A percentile compares a stretch with the other conserved stretches of the same genome.
These are phyloP conservation scores for Conomelus anceps DNA, from an alignment of 2,888 invertebrate species.

Conservation along the genomic window DNA sequence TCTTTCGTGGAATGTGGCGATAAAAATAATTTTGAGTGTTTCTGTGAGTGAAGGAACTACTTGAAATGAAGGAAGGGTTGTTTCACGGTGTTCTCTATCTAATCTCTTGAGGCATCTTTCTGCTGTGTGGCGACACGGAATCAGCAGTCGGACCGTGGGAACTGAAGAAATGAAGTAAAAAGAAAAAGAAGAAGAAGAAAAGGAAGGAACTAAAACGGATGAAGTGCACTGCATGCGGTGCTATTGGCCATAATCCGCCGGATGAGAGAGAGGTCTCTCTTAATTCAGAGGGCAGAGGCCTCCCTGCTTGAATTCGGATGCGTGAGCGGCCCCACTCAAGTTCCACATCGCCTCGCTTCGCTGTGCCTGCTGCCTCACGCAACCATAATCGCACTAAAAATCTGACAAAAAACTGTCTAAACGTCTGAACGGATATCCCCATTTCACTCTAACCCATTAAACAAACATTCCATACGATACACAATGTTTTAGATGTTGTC, in stretches of 20 bases:
- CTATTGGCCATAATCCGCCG: not conserved
- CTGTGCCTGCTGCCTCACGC: not conserved
- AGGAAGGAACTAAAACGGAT: not conserved
- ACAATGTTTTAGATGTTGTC: not conserved
- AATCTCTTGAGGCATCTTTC: not conserved
- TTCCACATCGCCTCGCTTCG: not conserved
- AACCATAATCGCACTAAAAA: not conserved
- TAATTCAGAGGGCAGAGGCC: not conserved
- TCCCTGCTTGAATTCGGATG: not conserved
- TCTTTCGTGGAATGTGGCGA: not conserved
- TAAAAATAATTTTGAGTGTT: not conserved
- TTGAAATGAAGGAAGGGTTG: not conserved
- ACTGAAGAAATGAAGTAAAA: not conserved
- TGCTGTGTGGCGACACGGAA: not conserved
- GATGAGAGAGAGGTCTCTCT: not conserved
- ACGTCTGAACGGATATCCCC: not conserved
- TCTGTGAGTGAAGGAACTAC: not conserved
- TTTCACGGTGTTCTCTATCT: not conserved
- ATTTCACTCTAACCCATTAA: not conserved
- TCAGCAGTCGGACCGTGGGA: conserved; percentile 1
- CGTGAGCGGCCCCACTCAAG: not conserved
- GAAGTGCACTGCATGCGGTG: not conserved
- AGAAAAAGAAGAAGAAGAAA: not conserved
- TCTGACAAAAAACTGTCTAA: not conserved
- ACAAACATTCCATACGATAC: not conserved